phyloP scores from a whole-genome alignment of 2,797 vertebrate species.

The Onychomys leucogaster region DNA sequence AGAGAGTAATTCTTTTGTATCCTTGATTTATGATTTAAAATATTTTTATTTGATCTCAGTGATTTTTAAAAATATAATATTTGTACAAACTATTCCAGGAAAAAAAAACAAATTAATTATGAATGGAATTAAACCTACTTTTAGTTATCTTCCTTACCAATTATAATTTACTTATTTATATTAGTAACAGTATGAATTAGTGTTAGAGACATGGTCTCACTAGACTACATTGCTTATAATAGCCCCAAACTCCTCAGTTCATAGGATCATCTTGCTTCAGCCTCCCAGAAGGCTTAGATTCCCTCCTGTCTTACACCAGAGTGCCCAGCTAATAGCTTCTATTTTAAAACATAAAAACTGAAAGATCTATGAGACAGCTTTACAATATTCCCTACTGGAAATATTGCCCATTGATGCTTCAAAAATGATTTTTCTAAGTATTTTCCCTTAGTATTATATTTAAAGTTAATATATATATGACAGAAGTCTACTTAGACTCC shows the following conservation, averaged over 20 bases:
- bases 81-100: background rate
- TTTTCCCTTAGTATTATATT: background rate
- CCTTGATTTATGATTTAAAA: slow-evolving; percentile 25
- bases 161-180: background rate
- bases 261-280: background rate
- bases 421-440: background rate
- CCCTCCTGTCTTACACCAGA: no score
- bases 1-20: background rate
- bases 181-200: background rate
- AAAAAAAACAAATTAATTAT: background rate
- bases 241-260: background rate
- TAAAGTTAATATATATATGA: background rate
- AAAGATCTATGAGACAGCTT: background rate
- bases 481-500: background rate
- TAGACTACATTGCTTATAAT: background rate
- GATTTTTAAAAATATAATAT: background rate
- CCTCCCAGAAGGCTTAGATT: background rate
- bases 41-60: background rate
- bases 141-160: background rate
- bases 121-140: background rate
- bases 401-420: background rate
- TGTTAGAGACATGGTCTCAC: background rate
- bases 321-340: background rate
- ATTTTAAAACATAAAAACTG: slow-evolving; percentile 5
- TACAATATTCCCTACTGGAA: slow-evolving; percentile 6